These are phyloP conservation scores for Epizoanthus ramosus DNA, from an alignment of 92 coral and sea anemone species.

Conservation along the genomic window DNA sequence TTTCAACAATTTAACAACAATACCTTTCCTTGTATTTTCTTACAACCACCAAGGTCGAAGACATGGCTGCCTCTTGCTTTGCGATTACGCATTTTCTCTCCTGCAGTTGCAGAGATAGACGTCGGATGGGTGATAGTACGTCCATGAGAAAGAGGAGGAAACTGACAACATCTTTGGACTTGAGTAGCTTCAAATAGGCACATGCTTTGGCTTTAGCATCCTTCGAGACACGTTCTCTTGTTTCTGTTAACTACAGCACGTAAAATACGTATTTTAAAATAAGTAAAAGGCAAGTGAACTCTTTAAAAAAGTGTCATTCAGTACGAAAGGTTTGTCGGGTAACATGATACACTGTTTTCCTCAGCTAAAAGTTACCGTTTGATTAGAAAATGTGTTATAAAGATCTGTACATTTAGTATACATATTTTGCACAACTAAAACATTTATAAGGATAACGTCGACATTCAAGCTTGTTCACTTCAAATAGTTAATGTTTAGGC, in stretches of 20 bases:
- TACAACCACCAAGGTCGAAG: neutral
- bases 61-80: neutral
- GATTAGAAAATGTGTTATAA: too few species aligned
- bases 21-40: conserved; percentile 10
- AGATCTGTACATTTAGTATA: too few species aligned
- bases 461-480: too few species aligned
- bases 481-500: too few species aligned
- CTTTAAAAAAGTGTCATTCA: too few species aligned
- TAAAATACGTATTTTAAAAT: too few species aligned
- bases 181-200: neutral
- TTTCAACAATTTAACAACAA: neutral
- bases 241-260: neutral
- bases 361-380: too few species aligned
- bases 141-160: conserved; percentile 4
- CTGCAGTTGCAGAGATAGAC: conserved; percentile 14
- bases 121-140: conserved; percentile 1
- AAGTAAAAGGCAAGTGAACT: too few species aligned
- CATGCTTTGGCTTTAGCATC: neutral
- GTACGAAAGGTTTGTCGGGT: too few species aligned
- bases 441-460: too few species aligned
- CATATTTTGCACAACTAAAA: too few species aligned
- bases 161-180: conserved; percentile 8
- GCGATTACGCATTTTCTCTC: conserved; percentile 1
- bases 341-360: too few species aligned
- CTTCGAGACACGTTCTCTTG: conserved; percentile 4